Base-by-base conservation (phyloP, 2,797 vertebrate species). In the Chromobotia macracanthus region DNA sequence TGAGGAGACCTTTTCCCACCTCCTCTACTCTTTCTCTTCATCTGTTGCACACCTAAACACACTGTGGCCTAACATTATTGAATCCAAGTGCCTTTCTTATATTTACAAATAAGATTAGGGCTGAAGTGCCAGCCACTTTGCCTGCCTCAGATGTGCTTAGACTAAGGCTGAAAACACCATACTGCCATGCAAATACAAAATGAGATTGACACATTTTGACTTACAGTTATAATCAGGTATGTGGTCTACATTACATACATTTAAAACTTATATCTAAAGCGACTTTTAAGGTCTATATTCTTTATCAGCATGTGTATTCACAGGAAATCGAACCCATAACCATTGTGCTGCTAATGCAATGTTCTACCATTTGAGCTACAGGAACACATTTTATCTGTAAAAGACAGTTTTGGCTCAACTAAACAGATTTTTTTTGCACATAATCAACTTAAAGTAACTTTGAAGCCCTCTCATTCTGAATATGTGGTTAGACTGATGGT, bases 1-100 rank as follows among this genome's bases (percentile, higher is more conserved):
- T 88, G 87, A 87, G 87, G 80, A 86, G 44, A 81, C 72, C 50
- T 64, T 56, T 63, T 25, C 35, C 41, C 38, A 16, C 71, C 13
- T 51, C 28, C 73, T 56, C 2, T 19, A 60, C 41, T 73, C 21
- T 38, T 72, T 28, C 13, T 72, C 61, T 5, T 75, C 55, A 73
- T 80, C 75, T 82, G 80, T 84, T 69, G 60, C 51, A 75, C 60
- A 80, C 48, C 72, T 65, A 19, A 56, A 72, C 28, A 60, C 12
- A 16, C 58, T 28, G 51, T 53, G 25, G n/a, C n/a, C n/a, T n/a
- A n/a, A 25, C 2, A 2, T 25, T 28, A 12, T 28, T 28, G 12
- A 5, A 3, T 23, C 15, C 25, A n/a, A 56, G 10, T 23, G 8
- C 19, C 21, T 61, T 63, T 63, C 0, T 3, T n/a, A 10, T 63